These are phyloP conservation scores for Leontopithecus rosalia DNA, from an alignment of 2,797 vertebrate genomes.

Conservation along the genomic window DNA sequence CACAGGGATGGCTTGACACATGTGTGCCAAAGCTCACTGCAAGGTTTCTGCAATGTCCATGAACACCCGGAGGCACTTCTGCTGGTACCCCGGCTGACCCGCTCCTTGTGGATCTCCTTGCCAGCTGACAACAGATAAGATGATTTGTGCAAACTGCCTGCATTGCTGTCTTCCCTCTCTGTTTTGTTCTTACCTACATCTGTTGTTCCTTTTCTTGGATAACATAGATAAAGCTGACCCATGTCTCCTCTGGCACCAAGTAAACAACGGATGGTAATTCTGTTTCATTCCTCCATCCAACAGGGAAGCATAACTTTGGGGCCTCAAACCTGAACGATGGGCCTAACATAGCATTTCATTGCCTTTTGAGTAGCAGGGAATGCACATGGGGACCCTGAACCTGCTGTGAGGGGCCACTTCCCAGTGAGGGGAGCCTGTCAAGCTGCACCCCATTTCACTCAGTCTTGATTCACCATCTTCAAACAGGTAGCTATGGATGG, in stretches of 20 bases:
- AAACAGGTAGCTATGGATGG: neutral
- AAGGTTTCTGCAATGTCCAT: neutral
- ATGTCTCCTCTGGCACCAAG: neutral
- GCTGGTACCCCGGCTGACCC: accelerated
- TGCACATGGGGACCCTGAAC: neutral
- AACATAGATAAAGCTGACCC: neutral
- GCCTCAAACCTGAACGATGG: neutral
- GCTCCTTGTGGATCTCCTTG: neutral
- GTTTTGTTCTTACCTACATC: neutral
- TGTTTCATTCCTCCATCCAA: neutral
- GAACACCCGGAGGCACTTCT: neutral
- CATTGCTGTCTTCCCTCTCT: neutral
- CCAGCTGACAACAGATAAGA: neutral
- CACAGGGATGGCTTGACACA: neutral
- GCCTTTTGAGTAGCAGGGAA: neutral
- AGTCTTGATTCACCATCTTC: neutral
- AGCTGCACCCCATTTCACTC: neutral
- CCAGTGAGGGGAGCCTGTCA: neutral
- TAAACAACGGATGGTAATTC: neutral
- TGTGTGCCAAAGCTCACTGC: neutral
- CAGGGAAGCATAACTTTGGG: neutral
- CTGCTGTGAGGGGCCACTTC: too few relatives aligned
- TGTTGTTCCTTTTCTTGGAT: neutral
- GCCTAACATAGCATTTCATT: neutral
- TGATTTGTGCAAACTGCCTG: neutral